Evolutionary conservation across 1,140 invertebrate species (phyloP), one percentile per base, ranked within the genome.

Genomic region (Portunus trituberculatus): DNA sequence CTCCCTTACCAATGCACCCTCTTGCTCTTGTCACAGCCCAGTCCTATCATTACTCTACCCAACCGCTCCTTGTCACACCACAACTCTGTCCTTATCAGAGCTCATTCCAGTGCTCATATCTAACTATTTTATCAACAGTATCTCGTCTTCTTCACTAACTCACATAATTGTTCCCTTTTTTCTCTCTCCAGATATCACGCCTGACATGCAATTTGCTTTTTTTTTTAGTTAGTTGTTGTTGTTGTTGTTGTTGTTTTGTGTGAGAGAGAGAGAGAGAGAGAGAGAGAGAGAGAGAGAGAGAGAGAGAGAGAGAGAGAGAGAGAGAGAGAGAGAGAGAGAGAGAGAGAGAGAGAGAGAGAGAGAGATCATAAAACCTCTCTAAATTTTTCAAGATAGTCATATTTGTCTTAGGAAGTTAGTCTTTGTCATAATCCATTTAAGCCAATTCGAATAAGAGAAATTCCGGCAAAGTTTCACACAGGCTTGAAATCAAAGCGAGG

Each of bases 321-420:
- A 84, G 83, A 84, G 83, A 84, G 83, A 84, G 83, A 84, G 83
- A 84, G 83, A 84, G 83, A 84, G 83, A 84, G 83, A 84, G 83
- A 84, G 83, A 84, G 83, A 84, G 83, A 84, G 83, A 84, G 83
- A 84, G 83, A 84, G 83, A 84, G 83, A 84, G 83, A 84, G 83
- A 84, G 20, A 84, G 3, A 84, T 0, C 8, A 32, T 16, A 32
- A 84, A 4, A 84, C 0, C n/a, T 2, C 10, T 2, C 10, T 16
- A 28, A 84, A 84, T 32, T 28, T 32, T 6, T 84, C 29, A 4
- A 84, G 82, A n/a, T 84, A 84, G 25, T 59, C 83, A 84, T 25
- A 4, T 84, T 84, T 84, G 3, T 0, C 83, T 12, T 32, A 28
- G 1, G 28, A 28, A 16, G 4, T 84, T 84, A 16, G 8, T 84